Evolutionary conservation across 2,888 invertebrate species (phyloP), one percentile per base, ranked within the genome.

Genomic region (Zhuqinia jingwanae): DNA sequence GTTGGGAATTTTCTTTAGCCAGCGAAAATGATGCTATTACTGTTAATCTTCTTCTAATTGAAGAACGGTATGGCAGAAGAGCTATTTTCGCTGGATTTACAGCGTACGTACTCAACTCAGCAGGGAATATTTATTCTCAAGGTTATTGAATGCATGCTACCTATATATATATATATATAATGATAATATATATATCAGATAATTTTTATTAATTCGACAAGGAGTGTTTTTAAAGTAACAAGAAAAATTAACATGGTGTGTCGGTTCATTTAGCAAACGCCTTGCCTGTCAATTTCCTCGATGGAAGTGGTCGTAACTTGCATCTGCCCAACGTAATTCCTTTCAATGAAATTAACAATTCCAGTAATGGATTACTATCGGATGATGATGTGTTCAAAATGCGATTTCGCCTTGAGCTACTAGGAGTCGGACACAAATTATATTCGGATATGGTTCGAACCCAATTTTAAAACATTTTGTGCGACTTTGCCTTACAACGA

Each of bases 361-460:
- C 85, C 15, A 85, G 58, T 27, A 85, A 85, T 78, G 70, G 58
- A 6, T 50, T 79, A 20, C 50, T 85, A 3, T 68, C 78, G 3
- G 84, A 84, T 25, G 77, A 63, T 36, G 60, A 77, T 56, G 73
- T 85, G 17, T 85, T 78, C 20, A 78, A 36, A 45, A 78, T 85
- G 17, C 53, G 85, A 22, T 77, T 85, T 68, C 85, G 85, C 30
- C 78, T 85, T 45, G 85, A 85, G 20, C 68, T 85, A 0, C 8
- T 85, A n/a, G 85, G 78, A 27, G 85, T 85, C 0, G 85, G 85
- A 1, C 85, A 85, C n/a, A 85, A 85, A 70, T 63, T 85, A 20
- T 85, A 85, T 56, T 58, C 78, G 20, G 78, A 70, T 6, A 53
- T 10, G 3, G 84, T 84, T 50, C 30, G 56, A 50, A 30, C 1